Evolutionary conservation across 1,140 invertebrate genomes (phyloP).

Genomic region (Anastrepha obliqua): DNA sequence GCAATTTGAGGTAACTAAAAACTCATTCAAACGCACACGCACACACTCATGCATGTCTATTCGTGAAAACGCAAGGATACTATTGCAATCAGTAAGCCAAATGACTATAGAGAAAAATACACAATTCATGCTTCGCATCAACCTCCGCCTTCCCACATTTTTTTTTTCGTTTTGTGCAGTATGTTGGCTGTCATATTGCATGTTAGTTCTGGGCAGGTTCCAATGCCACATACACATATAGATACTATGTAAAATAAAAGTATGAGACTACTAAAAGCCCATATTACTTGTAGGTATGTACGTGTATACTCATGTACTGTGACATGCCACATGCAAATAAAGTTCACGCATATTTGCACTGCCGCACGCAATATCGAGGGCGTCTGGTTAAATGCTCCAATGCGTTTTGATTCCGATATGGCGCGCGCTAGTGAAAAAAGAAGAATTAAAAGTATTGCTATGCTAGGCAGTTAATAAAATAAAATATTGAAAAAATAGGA

Average conservation of each 20-base stretch:
- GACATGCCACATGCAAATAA: conserved; percentile 44
- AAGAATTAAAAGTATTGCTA: not conserved
- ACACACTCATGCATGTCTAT: not conserved
- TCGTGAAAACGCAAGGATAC: not conserved
- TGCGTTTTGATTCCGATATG: conserved; percentile 16
- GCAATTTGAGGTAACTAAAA: conserved; percentile 25
- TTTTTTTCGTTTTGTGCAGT: not conserved
- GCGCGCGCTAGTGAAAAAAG: not conserved
- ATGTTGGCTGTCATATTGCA: conserved; percentile 14
- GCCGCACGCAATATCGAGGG: conserved; percentile 37
- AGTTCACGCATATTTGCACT: conserved; percentile 46
- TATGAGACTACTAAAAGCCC: too few relatives aligned
- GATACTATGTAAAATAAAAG: not conserved
- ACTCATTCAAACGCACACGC: not conserved
- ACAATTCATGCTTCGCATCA: not conserved
- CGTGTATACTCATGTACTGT: not conserved
- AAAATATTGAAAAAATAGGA: not conserved
- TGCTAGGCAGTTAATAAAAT: conserved; percentile 13
- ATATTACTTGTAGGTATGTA: not conserved
- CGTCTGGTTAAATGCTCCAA: conserved; percentile 6
- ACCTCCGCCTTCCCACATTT: too few relatives aligned
- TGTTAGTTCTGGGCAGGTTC: conserved; percentile 17
- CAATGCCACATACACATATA: not conserved
- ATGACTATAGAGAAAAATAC: not conserved
- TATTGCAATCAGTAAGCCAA: not conserved